Evolutionary conservation across 2,888 invertebrate species (phyloP), one percentile per base, ranked within the genome.

Genomic region (Drosophila prostipennis): DNA sequence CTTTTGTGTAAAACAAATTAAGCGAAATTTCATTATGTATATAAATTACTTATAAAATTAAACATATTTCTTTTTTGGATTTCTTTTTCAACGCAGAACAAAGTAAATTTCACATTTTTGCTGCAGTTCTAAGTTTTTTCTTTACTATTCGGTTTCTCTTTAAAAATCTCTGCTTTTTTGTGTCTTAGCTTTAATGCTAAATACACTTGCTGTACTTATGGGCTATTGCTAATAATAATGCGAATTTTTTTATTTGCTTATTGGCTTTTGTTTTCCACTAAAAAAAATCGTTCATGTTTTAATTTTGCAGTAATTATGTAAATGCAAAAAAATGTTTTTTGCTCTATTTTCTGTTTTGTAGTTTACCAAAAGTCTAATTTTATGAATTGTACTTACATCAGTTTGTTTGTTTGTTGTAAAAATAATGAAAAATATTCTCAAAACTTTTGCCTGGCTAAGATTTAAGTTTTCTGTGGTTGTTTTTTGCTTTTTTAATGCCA

Each of bases 311-410:
- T 73, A 73, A 72, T 74, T 78, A 74, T 70, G 32, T 70, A 75
- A 78, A 78, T 74, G 65, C 72, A 64, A 59, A 75, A 77, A 52
- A 52, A 11, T 6, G 60, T 53, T 55, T 68, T 60, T 68, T 48
- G 48, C 60, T 59, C 19, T 61, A 37, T 46, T 60, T 55, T 55
- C 42, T 54, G 34, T 59, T 23, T 29, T 79, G 49, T 64, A 80
- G 79, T 86, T 75, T 65, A 72, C 48, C 71, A 59, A 74, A 72
- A 78, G 70, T 74, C 68, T 75, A 78, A 79, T 54, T 68, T 55
- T 56, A 58, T 69, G 78, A 80, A 74, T 89, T 89, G 90, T 89
- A 89, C 89, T 90, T 89, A 80, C 80, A 83, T 87, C 89, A 90
- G 89, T 89, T 78, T 83, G 69, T 74, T 73, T 79, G 52, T 71